Conservation (phyloP, 2,888 invertebrate genomes). For the Adineta ricciae region DNA sequence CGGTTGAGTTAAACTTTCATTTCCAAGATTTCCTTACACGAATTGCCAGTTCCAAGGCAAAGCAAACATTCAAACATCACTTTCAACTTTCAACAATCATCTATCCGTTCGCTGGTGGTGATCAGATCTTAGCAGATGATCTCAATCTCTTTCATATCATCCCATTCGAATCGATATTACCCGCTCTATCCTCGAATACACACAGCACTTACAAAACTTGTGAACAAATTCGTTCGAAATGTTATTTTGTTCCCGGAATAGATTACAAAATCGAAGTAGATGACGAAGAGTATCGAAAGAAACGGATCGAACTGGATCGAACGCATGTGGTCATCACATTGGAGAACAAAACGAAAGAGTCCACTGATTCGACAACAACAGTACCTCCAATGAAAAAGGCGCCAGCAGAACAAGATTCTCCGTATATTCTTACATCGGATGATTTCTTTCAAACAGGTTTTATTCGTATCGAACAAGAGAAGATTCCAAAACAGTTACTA, state of each 20-base stretch:
- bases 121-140: neutral
- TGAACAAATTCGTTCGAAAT: constrained; percentile 10
- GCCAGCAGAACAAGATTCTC: neutral
- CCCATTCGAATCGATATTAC: neutral
- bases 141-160: neutral
- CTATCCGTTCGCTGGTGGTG: neutral
- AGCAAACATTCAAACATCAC: constrained; percentile 11
- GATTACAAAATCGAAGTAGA: neutral
- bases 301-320: neutral
- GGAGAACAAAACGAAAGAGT: neutral
- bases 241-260: neutral
- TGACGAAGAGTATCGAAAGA: neutral
- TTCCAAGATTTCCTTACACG: neutral
- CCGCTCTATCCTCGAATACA: neutral
- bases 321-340: neutral
- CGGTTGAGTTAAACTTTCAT: neutral
- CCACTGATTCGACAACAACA: neutral
- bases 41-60: neutral
- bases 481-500: neutral
- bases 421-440: neutral
- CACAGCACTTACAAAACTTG: neutral
- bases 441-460: neutral
- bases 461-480: neutral
- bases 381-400: neutral
- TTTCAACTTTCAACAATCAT: neutral